Conservation (phyloP, 2,113 vertebrate genomes). For the Dipodomys merriami region DNA sequence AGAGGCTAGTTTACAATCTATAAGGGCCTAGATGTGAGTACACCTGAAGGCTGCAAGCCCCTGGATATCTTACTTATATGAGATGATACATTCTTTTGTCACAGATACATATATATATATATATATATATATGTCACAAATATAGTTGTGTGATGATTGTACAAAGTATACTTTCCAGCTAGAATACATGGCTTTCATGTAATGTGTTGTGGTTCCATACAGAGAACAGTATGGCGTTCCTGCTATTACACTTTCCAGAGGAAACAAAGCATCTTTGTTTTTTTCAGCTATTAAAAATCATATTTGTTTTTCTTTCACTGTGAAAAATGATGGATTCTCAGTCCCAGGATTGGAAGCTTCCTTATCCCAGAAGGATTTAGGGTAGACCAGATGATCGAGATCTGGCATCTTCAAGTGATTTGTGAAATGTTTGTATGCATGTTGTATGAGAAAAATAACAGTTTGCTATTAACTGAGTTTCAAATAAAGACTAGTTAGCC, state of each 20-base stretch:
- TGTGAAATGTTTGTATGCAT: background rate
- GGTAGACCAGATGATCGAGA: conserved; percentile 27
- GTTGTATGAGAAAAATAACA: background rate
- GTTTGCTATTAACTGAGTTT: conserved; percentile 47
- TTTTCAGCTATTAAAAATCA: conserved; percentile 1
- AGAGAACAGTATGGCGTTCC: background rate
- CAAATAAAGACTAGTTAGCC: conserved; percentile 61
- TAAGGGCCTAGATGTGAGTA: background rate
- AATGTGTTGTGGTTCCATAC: background rate
- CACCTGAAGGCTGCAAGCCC: background rate
- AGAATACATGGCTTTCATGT: background rate
- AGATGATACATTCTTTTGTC: background rate
- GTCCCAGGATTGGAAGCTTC: background rate
- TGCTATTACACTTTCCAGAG: background rate
- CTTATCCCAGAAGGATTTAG: background rate
- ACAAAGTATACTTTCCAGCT: background rate
- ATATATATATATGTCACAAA: background rate
- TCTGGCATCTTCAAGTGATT: background rate
- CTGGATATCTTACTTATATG: background rate
- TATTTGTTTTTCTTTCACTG: background rate
- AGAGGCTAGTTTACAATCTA: background rate
- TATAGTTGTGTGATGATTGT: background rate
- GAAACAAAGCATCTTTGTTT: background rate
- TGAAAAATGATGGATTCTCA: conserved; percentile 16
- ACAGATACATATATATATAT: background rate